Conservation (phyloP, 1,140 invertebrate genomes). For the Stegodyphus dumicola region DNA sequence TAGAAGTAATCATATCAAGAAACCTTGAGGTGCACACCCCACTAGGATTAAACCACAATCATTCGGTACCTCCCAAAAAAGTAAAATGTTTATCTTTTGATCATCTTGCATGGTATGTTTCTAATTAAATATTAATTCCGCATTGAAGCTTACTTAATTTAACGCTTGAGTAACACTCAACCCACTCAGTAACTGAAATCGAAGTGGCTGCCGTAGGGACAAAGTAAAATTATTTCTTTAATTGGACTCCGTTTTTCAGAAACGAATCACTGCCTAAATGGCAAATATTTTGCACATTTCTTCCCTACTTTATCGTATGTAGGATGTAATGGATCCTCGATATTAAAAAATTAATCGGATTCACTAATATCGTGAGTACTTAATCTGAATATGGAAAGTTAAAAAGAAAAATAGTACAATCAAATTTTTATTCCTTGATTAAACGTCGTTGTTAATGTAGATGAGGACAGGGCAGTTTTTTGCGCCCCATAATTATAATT, state of each 20-base stretch:
- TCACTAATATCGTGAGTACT: too few relatives aligned
- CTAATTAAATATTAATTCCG: conserved; percentile 54
- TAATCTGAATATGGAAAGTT: too few relatives aligned
- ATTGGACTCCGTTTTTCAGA: conserved; percentile 39
- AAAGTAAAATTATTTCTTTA: conserved; percentile 35
- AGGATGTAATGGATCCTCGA: too few relatives aligned
- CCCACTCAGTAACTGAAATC: background rate
- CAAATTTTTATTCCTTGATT: too few relatives aligned
- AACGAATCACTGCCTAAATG: conserved; percentile 1
- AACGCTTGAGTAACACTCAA: conserved; percentile 31
- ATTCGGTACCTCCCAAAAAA: conserved; percentile 26
- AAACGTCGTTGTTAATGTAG: too few relatives aligned
- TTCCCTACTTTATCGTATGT: too few relatives aligned
- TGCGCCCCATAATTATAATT: too few relatives aligned
- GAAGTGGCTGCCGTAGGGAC: conserved; percentile 37
- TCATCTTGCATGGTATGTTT: conserved; percentile 53
- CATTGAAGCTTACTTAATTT: conserved; percentile 54
- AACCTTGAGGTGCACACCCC: background rate
- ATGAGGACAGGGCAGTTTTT: too few relatives aligned
- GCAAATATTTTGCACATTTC: too few relatives aligned
- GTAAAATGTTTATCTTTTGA: conserved; percentile 53
- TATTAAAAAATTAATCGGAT: too few relatives aligned
- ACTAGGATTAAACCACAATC: conserved; percentile 38
- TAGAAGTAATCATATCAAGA: conserved; percentile 33
- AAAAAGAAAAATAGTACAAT: too few relatives aligned